A percentile compares a stretch with the other conserved stretches of the same genome.
Evolutionary conservation across 2,797 vertebrate genomes (phyloP).

Genomic region (Esox lucius): DNA sequence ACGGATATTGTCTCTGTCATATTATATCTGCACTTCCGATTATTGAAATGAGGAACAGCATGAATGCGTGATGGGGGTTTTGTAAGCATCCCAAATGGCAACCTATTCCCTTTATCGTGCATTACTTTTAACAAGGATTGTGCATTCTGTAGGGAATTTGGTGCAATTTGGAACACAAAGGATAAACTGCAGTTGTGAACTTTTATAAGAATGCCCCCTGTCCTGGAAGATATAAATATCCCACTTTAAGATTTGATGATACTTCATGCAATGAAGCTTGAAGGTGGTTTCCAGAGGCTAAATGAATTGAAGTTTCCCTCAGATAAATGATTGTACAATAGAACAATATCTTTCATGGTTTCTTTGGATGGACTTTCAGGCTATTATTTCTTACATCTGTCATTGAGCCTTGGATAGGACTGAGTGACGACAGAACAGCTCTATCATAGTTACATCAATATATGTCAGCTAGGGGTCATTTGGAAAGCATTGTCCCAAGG

Average conservation of each 20-base stretch:
- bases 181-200: not conserved
- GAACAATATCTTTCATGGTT: not conserved
- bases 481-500: not conserved
- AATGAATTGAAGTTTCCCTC: not conserved
- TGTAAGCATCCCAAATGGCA: not conserved
- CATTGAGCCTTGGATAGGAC: not conserved
- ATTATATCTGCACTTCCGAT: constrained; percentile 30
- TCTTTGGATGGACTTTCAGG: not conserved
- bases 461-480: not conserved
- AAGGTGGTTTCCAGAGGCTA: not conserved
- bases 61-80: constrained; percentile 24
- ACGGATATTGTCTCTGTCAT: constrained; percentile 40
- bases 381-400: not conserved
- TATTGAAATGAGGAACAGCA: constrained; percentile 38
- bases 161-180: not conserved
- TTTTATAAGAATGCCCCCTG: not conserved
- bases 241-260: not conserved
- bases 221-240: not conserved
- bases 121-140: not conserved
- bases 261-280: not conserved
- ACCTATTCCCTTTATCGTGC: not conserved
- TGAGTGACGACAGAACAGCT: not conserved
- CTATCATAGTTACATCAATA: not conserved
- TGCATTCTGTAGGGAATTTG: not conserved
- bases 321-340: not conserved